A percentile compares a stretch with the other conserved stretches of the same genome.
Evolutionary conservation across 2,888 invertebrate genomes (phyloP).

Genomic region (Synergus japonicus): DNA sequence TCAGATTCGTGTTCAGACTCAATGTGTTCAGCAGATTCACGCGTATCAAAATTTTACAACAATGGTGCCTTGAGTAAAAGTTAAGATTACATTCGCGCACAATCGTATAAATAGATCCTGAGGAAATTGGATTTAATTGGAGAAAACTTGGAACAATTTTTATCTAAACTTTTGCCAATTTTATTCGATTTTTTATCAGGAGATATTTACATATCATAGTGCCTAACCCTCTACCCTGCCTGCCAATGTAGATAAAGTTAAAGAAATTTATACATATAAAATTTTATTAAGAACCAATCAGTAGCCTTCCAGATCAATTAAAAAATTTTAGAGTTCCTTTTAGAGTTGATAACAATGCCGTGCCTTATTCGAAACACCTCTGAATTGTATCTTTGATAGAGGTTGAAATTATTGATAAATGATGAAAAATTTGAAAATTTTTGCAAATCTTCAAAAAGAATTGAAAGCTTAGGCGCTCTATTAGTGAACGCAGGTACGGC

Average conservation of each 20-base stretch:
- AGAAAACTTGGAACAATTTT: not conserved
- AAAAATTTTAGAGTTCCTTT: not conserved
- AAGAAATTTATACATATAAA: not conserved
- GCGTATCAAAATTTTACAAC: not conserved
- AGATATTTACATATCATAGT: not conserved
- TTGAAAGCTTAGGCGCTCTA: not conserved
- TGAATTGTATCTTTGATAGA: not conserved
- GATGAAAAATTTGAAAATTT: not conserved
- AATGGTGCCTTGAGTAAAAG: conserved; percentile 16
- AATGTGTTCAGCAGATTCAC: conserved; percentile 1
- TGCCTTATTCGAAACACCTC: conserved; percentile 13
- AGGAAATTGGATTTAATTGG: not conserved
- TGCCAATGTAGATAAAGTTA: conserved; percentile 1
- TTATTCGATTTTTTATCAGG: not conserved
- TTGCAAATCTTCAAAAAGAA: not conserved
- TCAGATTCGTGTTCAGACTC: not conserved
- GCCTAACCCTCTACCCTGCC: not conserved
- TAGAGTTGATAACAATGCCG: not conserved
- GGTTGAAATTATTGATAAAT: not conserved
- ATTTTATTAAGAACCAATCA: not conserved
- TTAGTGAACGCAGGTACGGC: not conserved
- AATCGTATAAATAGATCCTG: not conserved
- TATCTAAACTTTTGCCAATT: not conserved
- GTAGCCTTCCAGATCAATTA: not conserved
- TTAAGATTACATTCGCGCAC: not conserved